A percentile compares a stretch with the other conserved stretches of the same genome.
Conservation (phyloP, 2,888 invertebrate genomes). For the Drosophila nigritarsus region DNA sequence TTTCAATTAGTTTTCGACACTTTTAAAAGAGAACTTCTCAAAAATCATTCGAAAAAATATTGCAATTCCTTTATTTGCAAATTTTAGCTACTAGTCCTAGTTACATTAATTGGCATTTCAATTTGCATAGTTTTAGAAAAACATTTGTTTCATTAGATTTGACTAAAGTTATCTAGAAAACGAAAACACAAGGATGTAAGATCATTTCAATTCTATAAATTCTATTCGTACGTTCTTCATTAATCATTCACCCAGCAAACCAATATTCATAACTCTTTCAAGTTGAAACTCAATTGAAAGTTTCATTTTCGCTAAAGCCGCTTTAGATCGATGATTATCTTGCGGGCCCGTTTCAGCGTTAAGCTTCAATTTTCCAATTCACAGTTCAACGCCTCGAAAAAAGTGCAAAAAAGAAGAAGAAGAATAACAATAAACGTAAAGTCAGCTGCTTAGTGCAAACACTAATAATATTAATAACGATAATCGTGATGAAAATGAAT, state of each 20-base stretch:
- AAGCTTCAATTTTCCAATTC: conserved; percentile 56
- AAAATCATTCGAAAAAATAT: too few species aligned
- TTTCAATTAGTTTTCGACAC: neutral
- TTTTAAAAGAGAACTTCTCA: neutral
- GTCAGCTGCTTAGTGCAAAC: conserved; percentile 53
- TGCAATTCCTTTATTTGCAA: too few species aligned
- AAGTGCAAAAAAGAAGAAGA: neutral
- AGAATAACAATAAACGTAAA: conserved; percentile 23
- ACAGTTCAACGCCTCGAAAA: conserved; percentile 57
- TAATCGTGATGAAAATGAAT: conserved; percentile 62
- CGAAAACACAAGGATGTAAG: neutral
- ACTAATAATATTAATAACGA: conserved; percentile 79
- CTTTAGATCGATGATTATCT: conserved; percentile 28
- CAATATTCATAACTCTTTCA: conserved; percentile 4
- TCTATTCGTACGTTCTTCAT: neutral
- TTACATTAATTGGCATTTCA: too few species aligned
- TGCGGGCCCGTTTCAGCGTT: conserved; percentile 7
- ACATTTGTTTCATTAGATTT: neutral
- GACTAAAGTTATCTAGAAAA: neutral
- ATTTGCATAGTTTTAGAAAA: neutral
- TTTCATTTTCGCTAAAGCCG: conserved; percentile 9
- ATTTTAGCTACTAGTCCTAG: too few species aligned
- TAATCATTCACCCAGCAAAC: neutral
- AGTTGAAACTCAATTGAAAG: neutral
- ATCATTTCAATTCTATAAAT: neutral